Base-by-base conservation (phyloP, 37 sponge, comb jelly and placozoan genomes). In the Hormiphora californensis region DNA sequence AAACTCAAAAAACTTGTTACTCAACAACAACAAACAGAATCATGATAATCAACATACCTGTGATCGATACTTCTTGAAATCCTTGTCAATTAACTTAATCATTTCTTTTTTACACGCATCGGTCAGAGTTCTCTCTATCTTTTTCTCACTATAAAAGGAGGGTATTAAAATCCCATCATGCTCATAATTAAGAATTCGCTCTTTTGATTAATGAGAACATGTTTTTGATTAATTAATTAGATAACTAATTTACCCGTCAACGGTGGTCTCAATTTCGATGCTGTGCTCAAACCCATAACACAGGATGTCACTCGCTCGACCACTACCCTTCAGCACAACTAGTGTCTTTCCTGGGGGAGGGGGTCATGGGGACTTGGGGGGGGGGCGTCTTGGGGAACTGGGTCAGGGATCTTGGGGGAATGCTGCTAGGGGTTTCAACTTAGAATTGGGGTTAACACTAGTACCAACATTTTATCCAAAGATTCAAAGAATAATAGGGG, bases 221-320 rank as follows among this genome's bases (percentile, higher is more conserved):
- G 9, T 17, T 49, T 49, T 17, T 17, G 15, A 17, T 15, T 49
- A 9, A 49, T 9, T 9, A 49, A n/a, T n/a, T n/a, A n/a, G n/a
- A n/a, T n/a, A n/a, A n/a, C n/a, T 49, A 5, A 57, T 28, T 37
- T 73, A 73, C 81, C 81, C 81, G 23, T 73, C 81, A n/a, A 36
- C 81, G 17, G 40, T 46, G 12, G 46, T 1, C 23, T 73, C 81
- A 21, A 73, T 46, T 41, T 73, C 81, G n/a, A 73, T 73, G 38
- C 81, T 73, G 81, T 73, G 81, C 43, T 73, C 81, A 28, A 32
- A 73, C 21, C 81, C 81, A 28, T 73, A 73, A 30, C 81, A 73
- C 1, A 73, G 81, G 43, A 73, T 73, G 46, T 73, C 81, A 40
- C 81, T 73, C 4, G 81, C 81, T 40, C 81, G 9, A 1, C 81